Conservation (phyloP, 2,113 vertebrate genomes). For the Atlantisia rogersi region DNA sequence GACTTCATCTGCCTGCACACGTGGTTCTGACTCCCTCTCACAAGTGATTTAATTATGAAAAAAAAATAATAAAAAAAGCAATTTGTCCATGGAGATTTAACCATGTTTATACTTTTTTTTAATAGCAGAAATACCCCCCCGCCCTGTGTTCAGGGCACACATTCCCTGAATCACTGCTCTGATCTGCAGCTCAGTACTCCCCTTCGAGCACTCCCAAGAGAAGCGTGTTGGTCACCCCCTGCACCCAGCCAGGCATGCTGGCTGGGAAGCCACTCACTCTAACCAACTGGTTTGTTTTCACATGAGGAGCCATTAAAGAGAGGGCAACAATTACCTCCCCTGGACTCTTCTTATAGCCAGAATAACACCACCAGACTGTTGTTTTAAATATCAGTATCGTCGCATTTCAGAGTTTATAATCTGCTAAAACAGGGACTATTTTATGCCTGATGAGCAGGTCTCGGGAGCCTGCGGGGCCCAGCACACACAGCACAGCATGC, state of each 20-base stretch:
- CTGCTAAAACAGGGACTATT: neutral
- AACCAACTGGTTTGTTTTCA: neutral
- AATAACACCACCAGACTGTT: neutral
- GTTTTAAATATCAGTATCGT: neutral
- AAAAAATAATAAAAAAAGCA: no score
- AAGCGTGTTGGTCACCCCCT: rapidly evolving
- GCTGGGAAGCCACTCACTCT: neutral
- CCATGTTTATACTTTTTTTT: neutral
- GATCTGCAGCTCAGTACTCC: neutral
- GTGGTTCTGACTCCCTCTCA: neutral
- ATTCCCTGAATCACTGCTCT: neutral
- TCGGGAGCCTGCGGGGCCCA: neutral
- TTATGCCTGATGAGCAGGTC: neutral
- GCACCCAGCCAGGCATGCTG: rapidly evolving
- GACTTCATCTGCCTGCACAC: neutral
- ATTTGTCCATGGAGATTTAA: neutral
- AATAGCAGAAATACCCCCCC: neutral
- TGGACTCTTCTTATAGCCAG: neutral
- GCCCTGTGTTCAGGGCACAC: rapidly evolving
- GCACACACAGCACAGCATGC: rapidly evolving
- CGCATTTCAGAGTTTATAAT: neutral
- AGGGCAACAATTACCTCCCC: neutral
- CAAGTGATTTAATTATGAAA: neutral
- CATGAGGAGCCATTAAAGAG: neutral
- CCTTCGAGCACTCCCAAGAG: neutral